Conservation (phyloP, 2,888 invertebrate genomes). For the Calameuta idolon region DNA sequence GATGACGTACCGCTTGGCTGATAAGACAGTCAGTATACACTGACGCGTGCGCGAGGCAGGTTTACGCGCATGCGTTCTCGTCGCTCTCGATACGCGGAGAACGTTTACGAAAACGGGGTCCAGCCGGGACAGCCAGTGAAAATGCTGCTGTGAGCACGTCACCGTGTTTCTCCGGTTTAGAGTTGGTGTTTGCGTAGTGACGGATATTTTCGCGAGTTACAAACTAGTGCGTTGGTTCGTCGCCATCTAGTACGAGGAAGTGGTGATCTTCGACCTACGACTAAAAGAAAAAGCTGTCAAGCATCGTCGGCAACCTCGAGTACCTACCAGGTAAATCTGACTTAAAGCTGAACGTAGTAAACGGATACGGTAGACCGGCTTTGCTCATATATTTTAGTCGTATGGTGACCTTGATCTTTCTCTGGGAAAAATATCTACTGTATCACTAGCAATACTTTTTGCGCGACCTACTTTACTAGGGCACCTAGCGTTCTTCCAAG, state of each 20-base stretch:
- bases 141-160: conserved; percentile 47
- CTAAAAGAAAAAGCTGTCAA: not conserved
- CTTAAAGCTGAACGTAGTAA: not conserved
- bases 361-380: not conserved
- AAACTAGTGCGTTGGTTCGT: not conserved
- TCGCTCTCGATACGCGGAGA: conserved; percentile 45
- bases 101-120: conserved; percentile 47
- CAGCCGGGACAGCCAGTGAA: conserved; percentile 46
- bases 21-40: conserved; percentile 46
- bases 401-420: not conserved
- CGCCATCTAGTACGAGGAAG: not conserved
- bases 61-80: conserved; percentile 50
- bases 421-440: not conserved
- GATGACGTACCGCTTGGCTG: conserved; percentile 27
- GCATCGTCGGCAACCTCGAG: not conserved
- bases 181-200: not conserved
- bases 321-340: not conserved
- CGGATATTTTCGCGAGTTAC: not conserved
- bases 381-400: not conserved
- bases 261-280: not conserved
- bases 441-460: not conserved
- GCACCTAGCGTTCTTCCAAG: not conserved
- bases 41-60: conserved; percentile 48
- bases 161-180: not conserved
- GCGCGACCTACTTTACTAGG: not conserved